Percentiles rank a stretch among this genome's conserved stretches.
Conservation (phyloP, 2,888 invertebrate species). For the Bombylius major region DNA sequence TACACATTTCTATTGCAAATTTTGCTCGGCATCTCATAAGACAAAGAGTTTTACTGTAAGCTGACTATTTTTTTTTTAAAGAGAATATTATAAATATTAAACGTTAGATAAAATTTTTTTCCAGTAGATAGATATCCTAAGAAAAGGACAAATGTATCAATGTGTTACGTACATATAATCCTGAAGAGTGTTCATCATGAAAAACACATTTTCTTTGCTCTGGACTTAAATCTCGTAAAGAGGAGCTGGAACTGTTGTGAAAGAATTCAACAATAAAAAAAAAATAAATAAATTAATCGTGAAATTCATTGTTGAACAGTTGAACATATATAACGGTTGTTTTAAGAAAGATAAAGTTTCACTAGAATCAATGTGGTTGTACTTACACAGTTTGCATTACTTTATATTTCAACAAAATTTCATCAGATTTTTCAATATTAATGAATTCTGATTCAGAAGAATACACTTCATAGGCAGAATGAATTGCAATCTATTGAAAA, state of each 20-base stretch:
- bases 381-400: conserved; percentile 33
- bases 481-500: conserved; percentile 25
- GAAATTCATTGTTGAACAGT: too few relatives aligned
- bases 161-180: conserved; percentile 26
- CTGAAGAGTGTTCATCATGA: conserved; percentile 37
- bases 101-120: background rate
- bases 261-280: too few relatives aligned
- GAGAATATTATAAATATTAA: background rate
- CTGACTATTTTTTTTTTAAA: conserved; percentile 16
- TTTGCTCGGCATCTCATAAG: conserved; percentile 38
- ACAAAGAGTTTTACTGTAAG: conserved; percentile 31
- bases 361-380: too few relatives aligned
- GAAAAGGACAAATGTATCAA: too few relatives aligned
- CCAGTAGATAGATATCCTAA: too few relatives aligned
- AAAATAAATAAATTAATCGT: too few relatives aligned
- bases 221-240: conserved; percentile 33
- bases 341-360: too few relatives aligned
- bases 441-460: conserved; percentile 21
- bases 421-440: conserved; percentile 27
- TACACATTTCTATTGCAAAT: conserved; percentile 40
- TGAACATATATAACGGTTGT: too few relatives aligned
- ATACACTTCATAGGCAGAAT: conserved; percentile 32
- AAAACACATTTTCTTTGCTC: conserved; percentile 42
- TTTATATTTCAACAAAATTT: conserved; percentile 30
- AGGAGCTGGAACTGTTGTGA: background rate